Evolutionary conservation across 2,113 vertebrate species (phyloP), one percentile per base, ranked within the genome.

Genomic region (Ondatra zibethicus): DNA sequence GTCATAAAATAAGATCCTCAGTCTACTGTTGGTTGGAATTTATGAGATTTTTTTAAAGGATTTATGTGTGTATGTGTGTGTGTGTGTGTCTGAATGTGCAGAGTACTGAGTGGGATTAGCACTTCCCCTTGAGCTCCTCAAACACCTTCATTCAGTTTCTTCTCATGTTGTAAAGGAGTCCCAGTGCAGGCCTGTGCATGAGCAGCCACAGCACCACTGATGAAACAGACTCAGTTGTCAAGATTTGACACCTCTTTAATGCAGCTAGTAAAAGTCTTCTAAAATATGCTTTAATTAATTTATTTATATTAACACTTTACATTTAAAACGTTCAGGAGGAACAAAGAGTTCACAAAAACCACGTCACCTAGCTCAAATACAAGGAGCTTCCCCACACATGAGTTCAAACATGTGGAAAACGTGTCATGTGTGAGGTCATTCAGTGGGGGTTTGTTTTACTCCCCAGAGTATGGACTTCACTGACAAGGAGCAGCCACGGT

Each of bases 381-480:
- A 88, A 93, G 17, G 45, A 31, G 2, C 55, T 88, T 92, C 85
- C 58, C 50, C 55, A 55, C n/a, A 27, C 39, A 75, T 27, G 4
- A 84, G 42, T 90, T 75, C 75, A 87, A 68, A 78, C 0, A 11
- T 55, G 89, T 87, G 88, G 93, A 86, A 96, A 93, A 72, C 33
- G 8, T 10, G 21, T 70, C 29, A 10, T 45, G 89, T 85, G 52
- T 45, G 85, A 86, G 91, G 88, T 92, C 84, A 82, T 58, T 97
- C 97, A 98, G 72, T 97, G 87, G 97, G 91, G 58, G 29, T 98
- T 98, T 97, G 65, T 97, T 95, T 96, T 95, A 85, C 97, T 98
- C 96, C 89, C 96, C 96, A 99, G 98, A 94, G 25, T 76, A 91
- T 96, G 97, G 97, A 98, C 97, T 95, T 98, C 78, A 89, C 93